Evolutionary conservation across 2,113 vertebrate genomes (phyloP).

Genomic region (Gobio gobio): DNA sequence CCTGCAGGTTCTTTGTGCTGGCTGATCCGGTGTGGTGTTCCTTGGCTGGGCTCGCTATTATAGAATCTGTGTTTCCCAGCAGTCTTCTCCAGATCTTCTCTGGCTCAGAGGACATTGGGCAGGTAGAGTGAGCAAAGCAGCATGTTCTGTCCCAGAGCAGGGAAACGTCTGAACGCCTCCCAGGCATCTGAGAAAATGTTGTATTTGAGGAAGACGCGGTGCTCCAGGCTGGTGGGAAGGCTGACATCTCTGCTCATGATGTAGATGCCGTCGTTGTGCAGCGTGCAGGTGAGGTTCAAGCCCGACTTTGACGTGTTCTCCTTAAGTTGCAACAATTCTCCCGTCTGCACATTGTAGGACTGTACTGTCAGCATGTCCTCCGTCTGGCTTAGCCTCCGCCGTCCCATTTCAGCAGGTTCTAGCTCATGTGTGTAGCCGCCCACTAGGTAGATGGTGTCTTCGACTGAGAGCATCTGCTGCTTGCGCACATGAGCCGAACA

Average conservation of each 20-base stretch:
- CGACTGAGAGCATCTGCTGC: slow-evolving; percentile 97
- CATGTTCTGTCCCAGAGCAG: slow-evolving; percentile 90
- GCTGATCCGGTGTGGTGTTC: neutral
- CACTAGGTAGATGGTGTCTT: slow-evolving; percentile 93
- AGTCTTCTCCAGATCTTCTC: neutral
- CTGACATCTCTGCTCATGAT: slow-evolving; percentile 91
- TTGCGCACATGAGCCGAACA: slow-evolving; percentile 90
- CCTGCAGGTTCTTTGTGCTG: neutral
- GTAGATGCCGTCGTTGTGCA: slow-evolving; percentile 95
- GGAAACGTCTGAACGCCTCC: slow-evolving; percentile 88
- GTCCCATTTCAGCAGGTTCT: slow-evolving; percentile 63
- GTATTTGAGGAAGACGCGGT: slow-evolving; percentile 92
- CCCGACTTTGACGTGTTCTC: slow-evolving; percentile 92
- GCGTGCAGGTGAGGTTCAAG: slow-evolving; percentile 90
- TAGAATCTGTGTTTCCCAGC: neutral
- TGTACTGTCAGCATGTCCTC: slow-evolving; percentile 91
- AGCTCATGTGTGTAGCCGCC: slow-evolving; percentile 90
- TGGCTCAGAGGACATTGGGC: slow-evolving; percentile 73
- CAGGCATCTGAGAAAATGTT: slow-evolving; percentile 89
- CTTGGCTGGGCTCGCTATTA: neutral
- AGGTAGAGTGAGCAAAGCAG: slow-evolving; percentile 93
- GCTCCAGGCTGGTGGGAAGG: slow-evolving; percentile 86
- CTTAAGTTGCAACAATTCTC: slow-evolving; percentile 89
- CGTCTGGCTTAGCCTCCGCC: slow-evolving; percentile 76
- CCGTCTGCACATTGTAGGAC: slow-evolving; percentile 86